Evolutionary conservation across 2,797 vertebrate species (phyloP).

Genomic region (Myoxocephalus aenaeus): DNA sequence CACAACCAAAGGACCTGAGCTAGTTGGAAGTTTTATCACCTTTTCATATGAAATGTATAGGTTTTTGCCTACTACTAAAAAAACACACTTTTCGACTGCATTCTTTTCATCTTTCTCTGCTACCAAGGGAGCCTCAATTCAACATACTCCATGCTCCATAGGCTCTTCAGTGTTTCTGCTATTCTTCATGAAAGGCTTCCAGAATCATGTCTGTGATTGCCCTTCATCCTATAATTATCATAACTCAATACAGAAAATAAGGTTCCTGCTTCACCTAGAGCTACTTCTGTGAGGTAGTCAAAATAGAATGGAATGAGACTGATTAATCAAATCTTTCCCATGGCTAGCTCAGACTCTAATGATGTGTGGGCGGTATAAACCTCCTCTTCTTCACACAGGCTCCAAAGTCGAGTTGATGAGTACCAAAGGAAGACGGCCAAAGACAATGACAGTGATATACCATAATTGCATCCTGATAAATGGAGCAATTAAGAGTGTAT

Average conservation of each 20-base stretch:
- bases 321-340: conserved; percentile 52
- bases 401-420: conserved; percentile 35
- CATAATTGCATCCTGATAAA: conserved; percentile 67
- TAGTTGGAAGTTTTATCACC: neutral
- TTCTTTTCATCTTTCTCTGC: conserved; percentile 15
- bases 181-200: neutral
- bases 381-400: conserved; percentile 22
- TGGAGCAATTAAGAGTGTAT: conserved; percentile 44
- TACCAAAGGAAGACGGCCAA: conserved; percentile 24
- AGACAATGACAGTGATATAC: conserved; percentile 51
- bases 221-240: neutral
- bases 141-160: neutral
- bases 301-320: conserved; percentile 38
- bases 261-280: neutral
- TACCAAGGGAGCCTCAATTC: neutral
- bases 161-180: conserved; percentile 7
- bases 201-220: conserved; percentile 7
- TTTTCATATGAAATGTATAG: neutral
- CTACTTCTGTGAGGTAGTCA: conserved; percentile 6
- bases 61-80: neutral
- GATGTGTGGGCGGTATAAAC: conserved; percentile 39
- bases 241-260: conserved; percentile 5
- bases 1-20: neutral
- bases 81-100: neutral
- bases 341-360: conserved; percentile 34